These are phyloP conservation scores for Anastatus disparis DNA, from an alignment of 1,140 invertebrate species.

Conservation along the genomic window DNA sequence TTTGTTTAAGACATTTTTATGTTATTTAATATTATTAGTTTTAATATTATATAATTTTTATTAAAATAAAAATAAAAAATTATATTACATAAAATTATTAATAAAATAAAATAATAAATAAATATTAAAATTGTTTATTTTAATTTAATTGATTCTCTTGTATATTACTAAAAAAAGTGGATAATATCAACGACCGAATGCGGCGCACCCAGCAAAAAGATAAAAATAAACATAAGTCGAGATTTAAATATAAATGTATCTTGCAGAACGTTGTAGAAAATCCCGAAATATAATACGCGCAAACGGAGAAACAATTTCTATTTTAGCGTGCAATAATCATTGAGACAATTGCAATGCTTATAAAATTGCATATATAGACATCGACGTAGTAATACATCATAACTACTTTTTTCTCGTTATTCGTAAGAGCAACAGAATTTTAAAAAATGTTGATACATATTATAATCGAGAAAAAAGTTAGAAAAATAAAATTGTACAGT, in stretches of 20 bases:
- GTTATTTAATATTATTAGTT: too few species aligned
- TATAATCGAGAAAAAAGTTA: neutral
- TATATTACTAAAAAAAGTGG: neutral
- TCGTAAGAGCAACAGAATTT: too few species aligned
- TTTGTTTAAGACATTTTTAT: too few species aligned
- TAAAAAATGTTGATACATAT: neutral
- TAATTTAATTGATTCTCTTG: too few species aligned
- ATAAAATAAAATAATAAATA: too few species aligned
- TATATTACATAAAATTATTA: too few species aligned
- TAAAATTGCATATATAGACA: conserved; percentile 24
- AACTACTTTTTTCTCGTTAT: neutral
- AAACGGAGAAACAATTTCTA: neutral
- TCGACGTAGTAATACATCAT: conserved; percentile 15
- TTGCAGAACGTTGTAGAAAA: neutral
- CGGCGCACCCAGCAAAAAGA: neutral
- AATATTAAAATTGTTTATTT: too few species aligned
- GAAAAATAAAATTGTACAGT: conserved; percentile 17
- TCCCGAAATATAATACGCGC: neutral
- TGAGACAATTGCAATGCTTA: conserved; percentile 33
- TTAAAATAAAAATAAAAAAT: too few species aligned
- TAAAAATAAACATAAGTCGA: neutral
- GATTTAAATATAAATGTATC: neutral
- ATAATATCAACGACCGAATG: too few species aligned
- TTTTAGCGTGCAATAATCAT: conserved; percentile 19
- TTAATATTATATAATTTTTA: too few species aligned